Conservation (phyloP, 2,797 vertebrate species). For the Huso huso region DNA sequence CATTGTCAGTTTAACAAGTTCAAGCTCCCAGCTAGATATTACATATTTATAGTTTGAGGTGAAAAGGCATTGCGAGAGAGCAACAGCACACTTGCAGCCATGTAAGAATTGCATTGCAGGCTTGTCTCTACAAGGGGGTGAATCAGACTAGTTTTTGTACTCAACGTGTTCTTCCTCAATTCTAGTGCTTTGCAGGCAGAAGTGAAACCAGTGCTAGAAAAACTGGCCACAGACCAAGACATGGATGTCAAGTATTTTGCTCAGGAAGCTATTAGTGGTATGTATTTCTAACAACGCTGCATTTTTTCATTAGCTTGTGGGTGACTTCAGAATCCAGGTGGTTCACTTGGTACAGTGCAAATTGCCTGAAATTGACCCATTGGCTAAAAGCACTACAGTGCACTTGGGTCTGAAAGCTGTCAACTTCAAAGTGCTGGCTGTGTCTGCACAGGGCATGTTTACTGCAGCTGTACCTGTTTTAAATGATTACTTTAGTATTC, state of each 20-base stretch:
- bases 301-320: neutral
- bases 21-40: too few species aligned
- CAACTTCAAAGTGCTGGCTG: too few species aligned
- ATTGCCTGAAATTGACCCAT: neutral
- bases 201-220: constrained; percentile 80
- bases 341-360: neutral
- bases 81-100: neutral
- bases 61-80: too few species aligned
- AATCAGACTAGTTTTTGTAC: too few species aligned
- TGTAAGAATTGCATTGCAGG: neutral
- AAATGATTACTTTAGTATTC: too few species aligned
- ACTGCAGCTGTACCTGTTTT: too few species aligned
- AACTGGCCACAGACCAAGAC: constrained; percentile 75
- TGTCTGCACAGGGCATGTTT: too few species aligned
- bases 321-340: neutral
- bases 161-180: constrained; percentile 10
- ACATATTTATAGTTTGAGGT: too few species aligned
- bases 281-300: constrained; percentile 12
- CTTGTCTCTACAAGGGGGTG: too few species aligned
- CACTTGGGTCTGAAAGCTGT: too few species aligned
- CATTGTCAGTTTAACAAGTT: too few species aligned
- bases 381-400: too few species aligned
- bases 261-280: constrained; percentile 83
- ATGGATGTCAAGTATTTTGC: constrained; percentile 91
- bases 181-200: constrained; percentile 72